Evolutionary conservation across 1,140 invertebrate species (phyloP).

Genomic region (Zaprionus africanus): DNA sequence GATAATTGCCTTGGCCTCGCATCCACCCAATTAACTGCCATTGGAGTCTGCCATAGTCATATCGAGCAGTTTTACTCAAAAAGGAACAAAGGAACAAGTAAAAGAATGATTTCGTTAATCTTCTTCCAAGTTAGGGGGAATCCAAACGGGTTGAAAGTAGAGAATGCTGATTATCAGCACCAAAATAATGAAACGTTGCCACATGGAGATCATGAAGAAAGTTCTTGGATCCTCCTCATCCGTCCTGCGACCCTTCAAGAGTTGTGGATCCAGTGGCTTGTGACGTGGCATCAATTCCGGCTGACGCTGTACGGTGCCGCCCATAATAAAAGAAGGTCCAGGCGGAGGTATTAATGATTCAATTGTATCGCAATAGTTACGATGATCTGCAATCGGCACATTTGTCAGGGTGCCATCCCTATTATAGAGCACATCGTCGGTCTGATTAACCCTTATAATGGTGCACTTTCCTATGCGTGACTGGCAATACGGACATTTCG

Average conservation of each 20-base stretch:
- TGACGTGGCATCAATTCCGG: conserved; percentile 28
- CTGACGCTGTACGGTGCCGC: conserved; percentile 1
- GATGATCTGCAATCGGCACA: conserved; percentile 22
- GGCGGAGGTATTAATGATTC: conserved; percentile 7
- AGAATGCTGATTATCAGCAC: conserved; percentile 27
- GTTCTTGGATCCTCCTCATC: neutral
- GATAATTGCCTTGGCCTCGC: conserved; percentile 63
- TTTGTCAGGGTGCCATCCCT: neutral
- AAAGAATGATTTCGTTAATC: neutral
- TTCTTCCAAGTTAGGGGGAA: rapidly evolving
- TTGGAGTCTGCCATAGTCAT: neutral
- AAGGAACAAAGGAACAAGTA: no score
- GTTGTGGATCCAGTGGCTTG: conserved; percentile 30
- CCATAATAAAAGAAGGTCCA: conserved; percentile 10
- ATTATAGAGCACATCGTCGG: neutral
- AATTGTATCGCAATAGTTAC: neutral
- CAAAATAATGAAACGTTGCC: conserved; percentile 16
- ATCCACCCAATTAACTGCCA: conserved; percentile 13
- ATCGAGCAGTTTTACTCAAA: neutral
- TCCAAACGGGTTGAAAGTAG: neutral
- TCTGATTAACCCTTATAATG: conserved; percentile 29
- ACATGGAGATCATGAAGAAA: neutral
- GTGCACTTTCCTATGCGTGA: conserved; percentile 39
- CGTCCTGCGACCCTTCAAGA: conserved; percentile 8
- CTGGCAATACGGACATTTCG: conserved; percentile 56